A percentile compares a stretch with the other conserved stretches of the same genome.
phyloP scores from a whole-genome alignment of 2,888 invertebrate genomes.

The Drosophila anomalata region DNA sequence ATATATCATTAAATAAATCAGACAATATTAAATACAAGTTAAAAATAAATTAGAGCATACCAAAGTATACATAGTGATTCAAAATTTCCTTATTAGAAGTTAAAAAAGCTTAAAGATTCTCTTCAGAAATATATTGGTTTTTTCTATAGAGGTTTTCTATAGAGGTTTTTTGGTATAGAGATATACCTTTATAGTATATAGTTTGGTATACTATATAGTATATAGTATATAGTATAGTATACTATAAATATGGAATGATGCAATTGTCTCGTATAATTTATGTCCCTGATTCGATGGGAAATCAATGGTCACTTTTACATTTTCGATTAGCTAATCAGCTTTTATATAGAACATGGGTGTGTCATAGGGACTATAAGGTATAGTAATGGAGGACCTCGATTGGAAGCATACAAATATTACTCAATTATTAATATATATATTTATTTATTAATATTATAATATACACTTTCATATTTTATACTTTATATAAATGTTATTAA shows the following conservation, averaged over 20 bases:
- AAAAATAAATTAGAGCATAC: not conserved
- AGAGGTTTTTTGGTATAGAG: not conserved
- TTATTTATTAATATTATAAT: no score
- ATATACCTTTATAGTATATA: not conserved
- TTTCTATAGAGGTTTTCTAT: not conserved
- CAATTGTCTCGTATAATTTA: conserved; percentile 12
- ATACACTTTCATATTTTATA: no score
- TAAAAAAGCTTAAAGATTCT: not conserved
- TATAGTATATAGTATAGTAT: not conserved
- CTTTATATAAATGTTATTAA: no score
- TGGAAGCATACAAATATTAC: no score
- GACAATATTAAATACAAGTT: conserved; percentile 2
- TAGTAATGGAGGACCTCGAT: no score
- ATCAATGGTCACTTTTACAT: not conserved
- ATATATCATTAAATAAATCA: conserved; percentile 18
- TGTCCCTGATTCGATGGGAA: conserved; percentile 6
- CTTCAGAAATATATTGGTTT: not conserved
- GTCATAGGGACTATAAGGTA: no score
- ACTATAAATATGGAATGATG: conserved; percentile 22
- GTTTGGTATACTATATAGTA: no score
- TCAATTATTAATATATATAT: no score
- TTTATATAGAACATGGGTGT: not conserved
- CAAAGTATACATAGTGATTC: not conserved
- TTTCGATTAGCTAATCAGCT: conserved; percentile 12
- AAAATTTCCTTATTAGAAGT: not conserved